phyloP scores from a whole-genome alignment of 1,140 invertebrate species.

The Panagrolaimus sp. region DNA sequence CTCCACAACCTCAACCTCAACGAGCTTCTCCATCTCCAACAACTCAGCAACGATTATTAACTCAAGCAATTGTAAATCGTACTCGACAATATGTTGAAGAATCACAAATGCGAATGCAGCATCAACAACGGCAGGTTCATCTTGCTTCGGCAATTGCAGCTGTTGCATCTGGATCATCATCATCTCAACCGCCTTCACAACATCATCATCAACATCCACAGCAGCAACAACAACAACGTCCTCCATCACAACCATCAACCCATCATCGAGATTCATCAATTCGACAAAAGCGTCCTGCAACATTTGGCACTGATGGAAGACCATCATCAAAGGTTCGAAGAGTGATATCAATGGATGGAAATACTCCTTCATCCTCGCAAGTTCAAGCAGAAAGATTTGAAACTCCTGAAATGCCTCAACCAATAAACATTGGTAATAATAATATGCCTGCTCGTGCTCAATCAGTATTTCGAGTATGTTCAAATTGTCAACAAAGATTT shows the following conservation, averaged over 20 bases:
- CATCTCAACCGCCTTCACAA: background rate
- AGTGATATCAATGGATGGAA: background rate
- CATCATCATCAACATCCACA: background rate
- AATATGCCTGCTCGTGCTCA: no score
- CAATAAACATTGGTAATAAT: no score
- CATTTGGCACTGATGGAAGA: background rate
- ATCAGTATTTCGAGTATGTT: no score
- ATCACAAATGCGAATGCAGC: no score
- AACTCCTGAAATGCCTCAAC: no score
- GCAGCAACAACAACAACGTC: background rate
- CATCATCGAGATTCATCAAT: background rate
- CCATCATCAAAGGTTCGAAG: background rate
- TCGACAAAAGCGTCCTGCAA: background rate
- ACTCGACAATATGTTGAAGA: no score
- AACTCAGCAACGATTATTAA: no score
- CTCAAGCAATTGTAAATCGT: no score
- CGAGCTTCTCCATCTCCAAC: no score
- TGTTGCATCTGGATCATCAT: background rate
- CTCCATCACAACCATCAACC: background rate
- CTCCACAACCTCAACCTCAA: no score
- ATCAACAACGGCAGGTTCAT: background rate
- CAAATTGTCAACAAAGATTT: no score
- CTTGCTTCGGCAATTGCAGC: background rate
- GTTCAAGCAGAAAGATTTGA: no score
- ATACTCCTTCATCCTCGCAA: conserved; percentile 5